Conservation (phyloP, 1,140 invertebrate species). For the Hycleus phaleratus region DNA sequence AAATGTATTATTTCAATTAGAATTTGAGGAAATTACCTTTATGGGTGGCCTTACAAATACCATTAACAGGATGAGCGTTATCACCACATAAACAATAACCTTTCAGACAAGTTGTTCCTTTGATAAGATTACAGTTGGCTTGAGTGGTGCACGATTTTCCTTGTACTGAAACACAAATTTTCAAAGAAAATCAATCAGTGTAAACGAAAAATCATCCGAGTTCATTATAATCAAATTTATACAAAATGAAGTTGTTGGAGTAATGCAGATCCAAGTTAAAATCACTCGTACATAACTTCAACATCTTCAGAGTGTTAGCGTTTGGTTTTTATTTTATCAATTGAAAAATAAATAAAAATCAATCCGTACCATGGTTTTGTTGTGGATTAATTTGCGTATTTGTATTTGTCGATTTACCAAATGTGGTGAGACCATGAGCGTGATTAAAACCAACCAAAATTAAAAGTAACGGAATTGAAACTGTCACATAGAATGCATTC, state of each 20-base stretch:
- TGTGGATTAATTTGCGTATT: constrained; percentile 12
- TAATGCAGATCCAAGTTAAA: constrained; percentile 16
- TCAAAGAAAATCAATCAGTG: neutral
- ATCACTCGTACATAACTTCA: constrained; percentile 19
- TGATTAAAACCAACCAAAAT: constrained; percentile 39
- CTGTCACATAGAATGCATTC: constrained; percentile 39
- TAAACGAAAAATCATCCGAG: neutral
- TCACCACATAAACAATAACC: constrained; percentile 36
- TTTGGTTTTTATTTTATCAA: neutral
- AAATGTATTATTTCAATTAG: neutral
- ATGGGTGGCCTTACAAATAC: constrained; percentile 25
- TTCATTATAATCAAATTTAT: neutral
- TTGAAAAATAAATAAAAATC: neutral
- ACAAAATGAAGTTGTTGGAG: neutral
- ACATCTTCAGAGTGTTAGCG: neutral
- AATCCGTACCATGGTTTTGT: constrained; percentile 22
- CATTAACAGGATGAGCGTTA: constrained; percentile 33
- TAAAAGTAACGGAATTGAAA: constrained; percentile 37
- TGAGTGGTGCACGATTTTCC: constrained; percentile 31
- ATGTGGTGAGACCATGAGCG: constrained; percentile 38
- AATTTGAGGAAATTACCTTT: constrained; percentile 26
- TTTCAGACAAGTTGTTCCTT: constrained; percentile 34
- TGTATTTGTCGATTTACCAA: constrained; percentile 34
- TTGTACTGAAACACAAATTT: constrained; percentile 22
- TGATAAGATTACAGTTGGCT: constrained; percentile 29